Evolutionary conservation across 2,113 vertebrate genomes (phyloP).

Genomic region (Limnothrissa miodon): DNA sequence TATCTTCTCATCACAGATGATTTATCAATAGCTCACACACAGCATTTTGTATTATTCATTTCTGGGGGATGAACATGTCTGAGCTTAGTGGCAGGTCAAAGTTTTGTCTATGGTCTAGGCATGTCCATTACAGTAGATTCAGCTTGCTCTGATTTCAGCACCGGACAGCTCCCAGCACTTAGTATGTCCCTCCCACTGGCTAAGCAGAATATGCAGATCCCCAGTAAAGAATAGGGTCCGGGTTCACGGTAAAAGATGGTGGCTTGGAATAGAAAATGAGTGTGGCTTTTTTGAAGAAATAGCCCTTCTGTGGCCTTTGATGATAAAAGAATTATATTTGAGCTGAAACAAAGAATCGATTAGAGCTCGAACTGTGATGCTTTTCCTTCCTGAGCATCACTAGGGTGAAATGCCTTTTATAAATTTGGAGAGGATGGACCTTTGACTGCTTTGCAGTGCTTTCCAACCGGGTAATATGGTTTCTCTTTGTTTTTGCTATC

Average conservation of each 20-base stretch:
- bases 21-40: constrained; percentile 5
- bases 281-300: neutral
- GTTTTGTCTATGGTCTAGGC: neutral
- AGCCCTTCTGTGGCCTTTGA: neutral
- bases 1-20: neutral
- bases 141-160: constrained; percentile 52
- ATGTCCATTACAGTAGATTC: constrained; percentile 16
- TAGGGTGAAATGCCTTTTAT: neutral
- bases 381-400: neutral
- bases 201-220: neutral
- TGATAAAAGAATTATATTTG: neutral
- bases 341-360: neutral
- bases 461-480: neutral
- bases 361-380: neutral
- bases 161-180: constrained; percentile 53
- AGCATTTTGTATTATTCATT: neutral
- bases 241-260: constrained; percentile 9
- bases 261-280: constrained; percentile 23
- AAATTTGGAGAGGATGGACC: neutral
- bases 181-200: neutral
- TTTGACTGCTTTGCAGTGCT: neutral
- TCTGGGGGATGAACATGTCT: constrained; percentile 9
- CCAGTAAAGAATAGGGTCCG: constrained; percentile 35
- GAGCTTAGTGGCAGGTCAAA: constrained; percentile 13
- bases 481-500: neutral